Base-by-base conservation (phyloP, 2,888 invertebrate genomes). In the Noctua janthe region DNA sequence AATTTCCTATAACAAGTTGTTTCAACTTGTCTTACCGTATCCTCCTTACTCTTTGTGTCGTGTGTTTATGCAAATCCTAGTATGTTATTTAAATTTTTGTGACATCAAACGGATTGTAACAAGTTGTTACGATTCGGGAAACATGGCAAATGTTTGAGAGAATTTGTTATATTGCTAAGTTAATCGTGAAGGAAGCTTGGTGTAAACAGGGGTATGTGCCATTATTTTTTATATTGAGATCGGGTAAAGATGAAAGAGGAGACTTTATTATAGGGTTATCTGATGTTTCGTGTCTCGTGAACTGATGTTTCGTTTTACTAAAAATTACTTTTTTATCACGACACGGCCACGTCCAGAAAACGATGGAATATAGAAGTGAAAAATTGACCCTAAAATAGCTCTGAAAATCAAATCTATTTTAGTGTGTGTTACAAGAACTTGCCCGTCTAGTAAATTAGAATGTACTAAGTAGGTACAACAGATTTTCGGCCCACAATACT, bases 61-160 rank as follows among this genome's bases (percentile, higher is more conserved):
- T 70, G 23, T 83, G 67, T 54, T 78, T 72, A 75, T 75, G 73
- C 70, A 81, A 75, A 75, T 76, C n/a, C 47, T 39, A 70, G 54
- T 20, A 71, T 56, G 59, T 83, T 76, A 69, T 82, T 73, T 74
- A 66, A 70, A 76, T 82, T 67, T 76, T 82, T 78, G 70, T 59
- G 7, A 59, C 70, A 74, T 81, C 76, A 78, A 72, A 81, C 54
- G 43, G 73, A 67, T 76, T 84, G 49, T 59, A 81, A 59, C 51
- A 77, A 78, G 74, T 69, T 84, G 71, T 75, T 70, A 54, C 29
- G 71, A 77, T 74, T 78, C 20, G 13, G 43, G 51, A 56, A 73
- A 73, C 83, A 73, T 70, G 43, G 70, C 17, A 59, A 35, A 76
- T 76, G 49, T 75, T 73, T 39, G 56, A n/a, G 56, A 56, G 49